Evolutionary conservation across 2,113 vertebrate genomes (phyloP).

Genomic region (Hippoglossus stenolepis): DNA sequence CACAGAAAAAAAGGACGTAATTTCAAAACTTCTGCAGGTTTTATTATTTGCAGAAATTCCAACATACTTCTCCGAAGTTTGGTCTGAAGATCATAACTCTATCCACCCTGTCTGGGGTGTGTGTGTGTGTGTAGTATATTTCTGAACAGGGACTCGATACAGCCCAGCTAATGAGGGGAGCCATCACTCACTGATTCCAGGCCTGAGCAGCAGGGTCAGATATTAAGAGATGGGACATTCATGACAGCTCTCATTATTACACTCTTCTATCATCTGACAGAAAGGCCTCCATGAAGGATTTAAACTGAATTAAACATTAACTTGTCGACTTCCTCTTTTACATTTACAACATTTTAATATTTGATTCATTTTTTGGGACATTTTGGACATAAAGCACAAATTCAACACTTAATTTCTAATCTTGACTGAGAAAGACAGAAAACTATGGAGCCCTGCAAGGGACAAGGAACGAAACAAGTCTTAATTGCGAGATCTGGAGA

Average conservation of each 20-base stretch:
- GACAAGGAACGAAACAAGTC: no score
- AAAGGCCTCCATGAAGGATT: slow-evolving; percentile 35
- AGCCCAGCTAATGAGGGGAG: slow-evolving; percentile 64
- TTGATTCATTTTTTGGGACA: no score
- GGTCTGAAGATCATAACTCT: slow-evolving; percentile 19
- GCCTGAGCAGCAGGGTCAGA: slow-evolving; percentile 42
- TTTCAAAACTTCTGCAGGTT: neutral
- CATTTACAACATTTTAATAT: neutral
- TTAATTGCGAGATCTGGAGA: no score
- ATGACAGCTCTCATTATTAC: slow-evolving; percentile 62
- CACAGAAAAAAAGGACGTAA: neutral
- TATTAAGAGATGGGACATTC: slow-evolving; percentile 57
- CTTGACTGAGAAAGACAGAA: no score
- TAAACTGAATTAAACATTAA: slow-evolving; percentile 1
- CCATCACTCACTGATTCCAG: slow-evolving; percentile 58
- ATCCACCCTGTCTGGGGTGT: neutral
- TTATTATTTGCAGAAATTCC: slow-evolving; percentile 5
- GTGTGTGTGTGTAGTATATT: slow-evolving; percentile 36
- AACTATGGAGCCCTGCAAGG: no score
- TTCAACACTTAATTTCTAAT: neutral
- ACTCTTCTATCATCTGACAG: slow-evolving; percentile 61
- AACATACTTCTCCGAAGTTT: slow-evolving; percentile 25
- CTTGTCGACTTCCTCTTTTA: neutral
- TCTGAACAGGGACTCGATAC: slow-evolving; percentile 46
- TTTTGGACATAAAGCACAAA: neutral